Evolutionary conservation across 1,140 invertebrate genomes (phyloP).

Genomic region (Mycetomoellerius zeteki): DNA sequence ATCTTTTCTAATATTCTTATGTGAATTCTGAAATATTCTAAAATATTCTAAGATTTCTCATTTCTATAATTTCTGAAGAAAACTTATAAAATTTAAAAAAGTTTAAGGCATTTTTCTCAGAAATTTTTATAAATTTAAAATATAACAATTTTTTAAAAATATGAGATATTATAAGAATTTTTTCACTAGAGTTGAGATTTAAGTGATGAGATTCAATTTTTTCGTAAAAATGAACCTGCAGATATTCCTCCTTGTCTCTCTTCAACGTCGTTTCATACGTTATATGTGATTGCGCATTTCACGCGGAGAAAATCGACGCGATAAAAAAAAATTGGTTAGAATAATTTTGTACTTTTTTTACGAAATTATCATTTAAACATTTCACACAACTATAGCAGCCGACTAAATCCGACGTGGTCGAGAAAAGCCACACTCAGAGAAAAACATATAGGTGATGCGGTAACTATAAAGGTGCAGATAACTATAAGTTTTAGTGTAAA

Average conservation of each 20-base stretch:
- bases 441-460: too few species aligned
- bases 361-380: conserved; percentile 5
- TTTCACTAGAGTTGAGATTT: background rate
- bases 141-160: too few species aligned
- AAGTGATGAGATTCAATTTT: background rate
- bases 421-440: background rate
- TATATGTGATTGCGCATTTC: background rate
- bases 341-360: conserved; percentile 15
- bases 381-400: background rate
- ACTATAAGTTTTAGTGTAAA: too few species aligned
- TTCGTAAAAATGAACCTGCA: background rate
- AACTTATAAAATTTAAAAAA: too few species aligned
- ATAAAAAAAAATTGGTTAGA: background rate
- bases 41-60: too few species aligned
- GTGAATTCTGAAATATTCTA: too few species aligned
- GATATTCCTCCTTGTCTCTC: background rate
- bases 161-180: too few species aligned
- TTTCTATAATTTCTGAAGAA: too few species aligned
- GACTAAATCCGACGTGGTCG: background rate
- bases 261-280: background rate
- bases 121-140: too few species aligned
- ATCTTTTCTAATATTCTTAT: too few species aligned
- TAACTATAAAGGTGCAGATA: too few species aligned
- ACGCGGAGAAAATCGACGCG: background rate
- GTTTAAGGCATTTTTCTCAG: too few species aligned